Base-by-base conservation (phyloP, 2,113 vertebrate species). In the Oryzias woworae region DNA sequence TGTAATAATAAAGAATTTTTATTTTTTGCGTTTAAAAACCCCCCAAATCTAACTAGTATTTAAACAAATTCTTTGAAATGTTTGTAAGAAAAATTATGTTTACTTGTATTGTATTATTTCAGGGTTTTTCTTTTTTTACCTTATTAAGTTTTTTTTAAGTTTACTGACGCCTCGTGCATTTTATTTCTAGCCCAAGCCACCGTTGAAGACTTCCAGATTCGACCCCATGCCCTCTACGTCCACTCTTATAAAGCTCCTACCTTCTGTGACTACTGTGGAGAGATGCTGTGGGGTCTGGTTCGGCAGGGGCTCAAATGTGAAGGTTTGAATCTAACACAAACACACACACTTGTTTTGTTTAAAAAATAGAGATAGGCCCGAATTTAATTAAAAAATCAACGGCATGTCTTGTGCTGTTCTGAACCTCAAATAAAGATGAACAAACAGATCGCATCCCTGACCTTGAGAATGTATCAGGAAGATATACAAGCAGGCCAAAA, bases 161-260 rank as follows among this genome's bases (percentile, higher is more conserved):
- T 65, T 42, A 15, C 44, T 67, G 1, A 15, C 44, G 15, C 42
- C 52, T 45, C 31, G 3, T 45, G 20, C 31, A 8, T 23, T 43
- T 61, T 75, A 44, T 69, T 82, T 75, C 73, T 87, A 98, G 96
- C 96, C 88, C 93, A 96, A 78, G 96, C 96, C 79, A 97, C 97
- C 63, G 95, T 98, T 70, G 96, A 98, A 90, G 97, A 98, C 77
- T 99, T 99, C 92, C 97, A 98, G 92, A 99, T 98, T 78, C 95
- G 97, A 75, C 97, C 97, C 72, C 97, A 99, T 85, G 92, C 96
- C 63, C 95, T 99, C 41, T 96, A 96, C 44, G 97, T 99, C 69
- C 97, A 99, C 91, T 99, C 97, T 77, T 99, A 99, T 90, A 99
- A 99, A 85, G 95, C 97, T 65, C 97, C 97, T 79, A 96, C 97